Evolutionary conservation across 1,140 invertebrate species (phyloP), one percentile per base, ranked within the genome.

Genomic region (Drosophila sechellia): DNA sequence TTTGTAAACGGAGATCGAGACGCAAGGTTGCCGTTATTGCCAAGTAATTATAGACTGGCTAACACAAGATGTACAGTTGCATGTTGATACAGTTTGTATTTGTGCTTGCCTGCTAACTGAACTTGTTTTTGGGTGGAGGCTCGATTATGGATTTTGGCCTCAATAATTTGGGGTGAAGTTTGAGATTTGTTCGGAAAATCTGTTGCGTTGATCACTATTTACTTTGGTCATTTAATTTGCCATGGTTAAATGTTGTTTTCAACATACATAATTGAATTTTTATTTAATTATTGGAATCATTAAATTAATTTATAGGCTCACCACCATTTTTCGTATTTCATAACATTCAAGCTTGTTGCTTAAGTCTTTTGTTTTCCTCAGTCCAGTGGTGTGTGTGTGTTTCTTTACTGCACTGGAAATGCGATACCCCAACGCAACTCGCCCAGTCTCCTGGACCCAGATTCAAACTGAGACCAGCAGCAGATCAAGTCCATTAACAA

Each of bases 1-100:
- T 53, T 60, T 66, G 84, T 73, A 87, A 86, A 56, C 52, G 34
- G 71, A 87, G 83, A 83, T 83, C 66, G 79, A 73, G 83, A 63
- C 79, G 79, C 83, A 87, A 87, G 83, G 83, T 87, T 89, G 84
- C 66, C 84, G 83, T 87, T 87, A 83, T 84, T 87, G 84, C 77
- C 75, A 79, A 86, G 83, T 87, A 79, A 89, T 86, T 89, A 86
- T 79, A 78, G 65, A 76, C 58, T 45, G 66, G 63, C 81, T 76
- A 79, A 76, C 80, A 84, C 71, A 55, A 75, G 60, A 59, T 61
- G 46, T 60, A 76, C 68, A 70, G 68, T 70, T 69, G 54, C 37
- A 40, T 63, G 66, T 58, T 74, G 45, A 60, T 77, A 70, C n/a
- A 70, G 48, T 49, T 60, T 49, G 56, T 68, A 40, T 74, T 70